Base-by-base conservation (phyloP, 2,888 invertebrate species). In the Thymelicus lineola region DNA sequence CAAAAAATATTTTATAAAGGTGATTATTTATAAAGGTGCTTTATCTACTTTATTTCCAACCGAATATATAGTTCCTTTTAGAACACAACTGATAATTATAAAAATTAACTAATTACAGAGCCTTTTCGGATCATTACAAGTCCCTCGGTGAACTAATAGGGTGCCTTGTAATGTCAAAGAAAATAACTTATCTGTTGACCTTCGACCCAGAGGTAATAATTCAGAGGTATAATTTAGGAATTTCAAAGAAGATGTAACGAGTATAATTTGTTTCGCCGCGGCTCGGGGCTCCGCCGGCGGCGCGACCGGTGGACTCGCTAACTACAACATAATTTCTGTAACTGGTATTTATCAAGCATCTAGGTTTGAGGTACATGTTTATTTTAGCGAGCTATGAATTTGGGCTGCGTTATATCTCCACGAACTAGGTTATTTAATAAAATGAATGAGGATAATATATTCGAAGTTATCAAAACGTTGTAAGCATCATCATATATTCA, bases 161-260 rank as follows among this genome's bases (percentile, higher is more conserved):
- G 17, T 15, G 48, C 17, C 48, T 50, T 17, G 48, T 15, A 9
- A 50, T 53, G 20, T 53, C 53, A 53, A 53, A 53, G 53, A 20
- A 53, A 53, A 53, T 20, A 53, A 53, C 10, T 53, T 53, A 50
- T 50, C 50, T 53, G 48, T 50, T 50, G 48, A 53, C 17, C 66
- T 20, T 59, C 48, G 12, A 48, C 35, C 59, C 35, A 12, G 38
- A 66, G n/a, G n/a, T n/a, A 59, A 57, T 15, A 38, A 59, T 7
- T 38, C 9, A 10, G 15, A 53, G 58, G 58, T 60, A 50, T 53
- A 67, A 67, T 67, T 58, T 45, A 48, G 42, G 67, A 57, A 68
- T 48, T 55, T 55, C 61, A 50, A 15, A 67, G 67, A 68, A 62
- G 61, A 68, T 55, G 15, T 62, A 62, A 57, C 57, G 36, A 68